Evolutionary conservation across 1,140 invertebrate species (phyloP), one percentile per base, ranked within the genome.

Genomic region (Drosophila yakuba): DNA sequence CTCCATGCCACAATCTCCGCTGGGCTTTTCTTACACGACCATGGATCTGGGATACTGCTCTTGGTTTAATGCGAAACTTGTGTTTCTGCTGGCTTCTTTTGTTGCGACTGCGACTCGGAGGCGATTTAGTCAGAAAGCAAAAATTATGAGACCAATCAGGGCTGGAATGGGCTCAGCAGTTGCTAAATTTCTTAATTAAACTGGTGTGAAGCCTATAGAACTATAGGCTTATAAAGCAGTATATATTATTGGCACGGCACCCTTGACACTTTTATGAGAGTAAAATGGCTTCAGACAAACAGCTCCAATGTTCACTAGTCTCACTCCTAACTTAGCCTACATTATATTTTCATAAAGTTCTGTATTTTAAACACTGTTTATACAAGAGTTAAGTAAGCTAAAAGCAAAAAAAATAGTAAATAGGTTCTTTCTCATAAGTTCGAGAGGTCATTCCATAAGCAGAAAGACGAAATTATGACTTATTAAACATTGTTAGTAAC

Each of bases 51-150:
- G 32, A 52, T 52, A 36, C 50, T 52, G 25, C 35, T 62, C 28
- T 45, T 52, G 35, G 60, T 74, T 82, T 78, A 88, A 86, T 88
- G 83, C 69, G 78, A 86, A 76, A 64, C 71, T 79, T 67, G 54
- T 88, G 83, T 88, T 81, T 69, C 44, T 67, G 44, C 57, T 71
- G 74, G 73, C 64, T 52, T 81, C 61, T 78, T 74, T 69, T 56
- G 73, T 55, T 61, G 56, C 32, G 39, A 25, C 57, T 76, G 39
- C 12, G 51, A 15, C 35, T 66, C 2, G 3, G 36, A 51, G 48
- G 20, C 45, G 51, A 54, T 72, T 80, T 80, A 84, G 61, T 64
- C 56, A 38, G 76, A 84, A 80, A 67, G 51, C 44, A 57, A n/a
- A 80, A 84, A 74, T 84, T 84, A 84, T 80, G 76, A 77, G 67